Base-by-base conservation (phyloP, 2,888 invertebrate species). In the Anthophora plumipes region DNA sequence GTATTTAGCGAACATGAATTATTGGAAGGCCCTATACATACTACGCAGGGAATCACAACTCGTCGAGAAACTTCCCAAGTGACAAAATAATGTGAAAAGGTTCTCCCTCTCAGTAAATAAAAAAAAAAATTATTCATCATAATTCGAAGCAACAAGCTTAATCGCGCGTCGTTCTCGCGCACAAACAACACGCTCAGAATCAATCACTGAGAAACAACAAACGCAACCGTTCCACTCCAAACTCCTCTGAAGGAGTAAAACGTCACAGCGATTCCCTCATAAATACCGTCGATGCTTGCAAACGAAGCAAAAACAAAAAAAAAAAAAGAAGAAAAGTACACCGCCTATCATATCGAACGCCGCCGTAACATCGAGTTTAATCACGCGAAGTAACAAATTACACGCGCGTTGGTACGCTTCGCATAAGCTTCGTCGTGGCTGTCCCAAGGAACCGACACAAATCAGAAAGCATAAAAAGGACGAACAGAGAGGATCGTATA, bases 151-250 rank as follows among this genome's bases (percentile, higher is more conserved):
- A 12, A 1, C 59, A 20, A 43, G 14, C 43, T 25, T 5, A 20
- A n/a, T 48, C 63, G 31, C 31, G 17, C 46, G 25, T 12, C n/a
- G 7, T n/a, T 12, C 39, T 59, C 12, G 12, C 8, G 17, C 20
- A 39, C 60, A 43, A 41, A 12, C 22, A 14, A 60, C 20, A 12
- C 20, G n/a, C 9, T 14, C n/a, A 20, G 6, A 52, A 66, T 66
- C 50, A 52, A 66, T 66, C 52, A 39, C 17, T 25, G 12, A 25
- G 41, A 67, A 67, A 43, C 25, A 25, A 25, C 12, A 12, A 41
- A 11, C 41, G 17, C 25, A 14, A 22, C 39, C 48, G 14, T 11
- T 31, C 2, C 1, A 31, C n/a, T n/a, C n/a, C n/a, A 31, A 31
- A 39, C 37, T 22, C 22, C 25, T 25, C 39, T 12, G 20, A 11